These are phyloP conservation scores for Papilio protenor DNA, from an alignment of 2,888 invertebrate species.

Conservation along the genomic window DNA sequence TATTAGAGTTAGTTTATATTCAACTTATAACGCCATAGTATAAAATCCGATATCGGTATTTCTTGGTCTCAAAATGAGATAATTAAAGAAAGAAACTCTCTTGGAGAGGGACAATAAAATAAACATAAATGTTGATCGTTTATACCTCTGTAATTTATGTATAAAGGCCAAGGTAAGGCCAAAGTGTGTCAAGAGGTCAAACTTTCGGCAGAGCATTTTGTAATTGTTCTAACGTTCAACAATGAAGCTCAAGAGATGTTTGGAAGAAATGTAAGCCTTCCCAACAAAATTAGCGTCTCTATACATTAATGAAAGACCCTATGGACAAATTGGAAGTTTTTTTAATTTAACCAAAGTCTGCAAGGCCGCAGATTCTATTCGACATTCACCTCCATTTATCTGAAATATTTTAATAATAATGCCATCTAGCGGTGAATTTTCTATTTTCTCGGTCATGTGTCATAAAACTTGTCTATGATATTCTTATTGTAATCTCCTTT, in stretches of 20 bases:
- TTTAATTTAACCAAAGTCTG: neutral
- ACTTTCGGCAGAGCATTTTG: neutral
- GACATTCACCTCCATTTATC: neutral
- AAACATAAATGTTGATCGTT: neutral
- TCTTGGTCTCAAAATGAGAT: neutral
- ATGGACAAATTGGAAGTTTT: neutral
- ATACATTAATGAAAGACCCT: neutral
- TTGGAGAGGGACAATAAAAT: neutral
- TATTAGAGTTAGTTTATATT: neutral
- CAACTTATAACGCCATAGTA: neutral
- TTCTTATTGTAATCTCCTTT: neutral
- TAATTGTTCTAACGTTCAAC: neutral
- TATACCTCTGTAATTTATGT: neutral
- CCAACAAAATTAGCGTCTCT: neutral
- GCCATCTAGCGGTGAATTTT: neutral
- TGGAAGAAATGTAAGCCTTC: neutral
- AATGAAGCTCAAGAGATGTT: neutral
- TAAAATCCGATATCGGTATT: neutral
- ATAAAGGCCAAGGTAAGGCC: neutral
- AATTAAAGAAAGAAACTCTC: neutral
- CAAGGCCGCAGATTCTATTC: neutral
- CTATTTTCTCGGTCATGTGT: neutral
- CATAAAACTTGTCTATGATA: neutral
- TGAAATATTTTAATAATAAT: neutral
- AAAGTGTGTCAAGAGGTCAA: conserved; percentile 7